Conservation (phyloP, 2,888 invertebrate genomes). For the Drosophila neoperkinsi region DNA sequence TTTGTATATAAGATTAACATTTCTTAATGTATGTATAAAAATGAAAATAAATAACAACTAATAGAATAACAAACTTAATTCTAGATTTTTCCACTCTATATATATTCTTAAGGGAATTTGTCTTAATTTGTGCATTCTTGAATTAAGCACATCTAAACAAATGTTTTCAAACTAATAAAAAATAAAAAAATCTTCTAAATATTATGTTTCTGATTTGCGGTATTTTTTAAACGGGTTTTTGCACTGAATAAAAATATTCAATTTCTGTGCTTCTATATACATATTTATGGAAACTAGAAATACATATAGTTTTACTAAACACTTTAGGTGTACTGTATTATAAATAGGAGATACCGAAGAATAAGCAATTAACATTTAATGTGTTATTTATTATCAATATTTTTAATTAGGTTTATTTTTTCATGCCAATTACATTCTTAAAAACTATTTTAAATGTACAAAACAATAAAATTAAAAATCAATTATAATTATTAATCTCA, state of each 20-base stretch:
- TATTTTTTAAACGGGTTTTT: background rate
- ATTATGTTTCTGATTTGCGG: background rate
- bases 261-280: background rate
- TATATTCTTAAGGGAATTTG: background rate
- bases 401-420: background rate
- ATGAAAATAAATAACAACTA: background rate
- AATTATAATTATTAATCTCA: background rate
- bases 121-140: background rate
- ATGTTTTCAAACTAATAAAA: background rate
- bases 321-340: background rate
- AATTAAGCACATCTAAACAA: background rate
- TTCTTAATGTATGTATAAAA: background rate
- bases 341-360: background rate
- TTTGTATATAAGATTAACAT: background rate
- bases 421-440: background rate
- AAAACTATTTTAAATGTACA: background rate
- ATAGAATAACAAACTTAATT: background rate
- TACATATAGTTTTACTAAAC: background rate
- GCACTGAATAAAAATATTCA: background rate
- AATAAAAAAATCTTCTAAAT: background rate
- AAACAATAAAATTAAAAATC: background rate
- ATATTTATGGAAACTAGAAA: background rate
- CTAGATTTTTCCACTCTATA: background rate
- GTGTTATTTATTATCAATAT: background rate
- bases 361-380: background rate